Evolutionary conservation across 2,797 vertebrate species (phyloP), one percentile per base, ranked within the genome.

Genomic region (Petrocephalus sullivani): DNA sequence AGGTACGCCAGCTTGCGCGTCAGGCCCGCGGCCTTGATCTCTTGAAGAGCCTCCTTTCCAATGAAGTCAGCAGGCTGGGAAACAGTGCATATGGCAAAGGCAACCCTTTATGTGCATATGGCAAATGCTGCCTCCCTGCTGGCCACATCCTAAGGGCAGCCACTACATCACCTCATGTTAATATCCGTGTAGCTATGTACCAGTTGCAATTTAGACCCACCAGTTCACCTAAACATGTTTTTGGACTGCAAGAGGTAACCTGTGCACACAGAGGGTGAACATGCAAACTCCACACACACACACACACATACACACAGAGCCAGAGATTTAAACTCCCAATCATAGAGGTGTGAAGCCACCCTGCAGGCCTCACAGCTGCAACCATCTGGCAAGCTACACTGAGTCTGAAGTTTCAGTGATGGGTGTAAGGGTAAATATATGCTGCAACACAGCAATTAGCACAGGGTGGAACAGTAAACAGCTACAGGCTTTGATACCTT

Each of bases 1-100:
- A 99, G 95, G 94, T 97, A 99, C 0, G 97, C 97, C 82, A 99
- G 94, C 86, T 95, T 97, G 89, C 97, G 96, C 90, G 91, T 96
- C 92, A 99, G 94, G 10, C 98, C 98, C 57, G 95, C 93, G 58
- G 96, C 96, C 95, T 97, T 98, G 93, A 99, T 97, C 92, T 97
- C 94, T 93, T 94, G 96, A 92, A 99, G 92, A 14, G 97, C 97
- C 88, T 96, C 91, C 92, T 97, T 97, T 89, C 97, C 97, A 89
- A 94, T 95, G 89, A 97, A 97, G 91, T 97, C 95, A 89, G 95
- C 94, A 82, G 96, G 91, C 97, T 97, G 92, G 89, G 90, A 90
- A 82, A 91, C 91, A 88, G 16, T 14, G 7, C 14, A 54, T 41
- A 86, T 51, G 75, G 19, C 33, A 14, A 16, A 49, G n/a, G 8